Evolutionary conservation across 2,113 vertebrate species (phyloP), one percentile per base, ranked within the genome.

Genomic region (Ctenodactylus gundi): DNA sequence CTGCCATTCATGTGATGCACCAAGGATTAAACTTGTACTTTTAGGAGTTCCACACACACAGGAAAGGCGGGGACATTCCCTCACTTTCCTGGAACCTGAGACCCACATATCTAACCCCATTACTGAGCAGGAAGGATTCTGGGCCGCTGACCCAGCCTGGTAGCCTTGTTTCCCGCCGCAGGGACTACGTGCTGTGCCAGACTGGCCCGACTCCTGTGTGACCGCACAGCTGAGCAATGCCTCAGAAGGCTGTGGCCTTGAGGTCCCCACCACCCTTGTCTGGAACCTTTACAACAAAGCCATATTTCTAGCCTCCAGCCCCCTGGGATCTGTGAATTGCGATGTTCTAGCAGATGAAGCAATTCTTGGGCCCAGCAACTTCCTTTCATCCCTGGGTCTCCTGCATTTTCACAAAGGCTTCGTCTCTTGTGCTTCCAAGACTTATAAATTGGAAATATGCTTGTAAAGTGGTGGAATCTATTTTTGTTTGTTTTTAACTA

Each of bases 51-150:
- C 29, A n/a, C 53, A 29, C n/a, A n/a, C n/a, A 39, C 72, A 94
- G 84, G 7, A 49, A 62, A 55, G 15, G 4, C 7, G 36, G 29
- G 64, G 13, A n/a, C 7, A 11, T n/a, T 10, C 34, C 75, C 13
- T 49, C 21, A 8, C 64, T 67, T 85, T 44, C 70, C 97, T 94
- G 64, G 73, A 75, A 77, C 91, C 88, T 62, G 85, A 84, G 0
- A 0, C 77, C 60, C 85, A 60, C 44, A 68, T 65, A 92, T 82
- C 6, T 89, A 70, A 88, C 57, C 91, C 94, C 49, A 70, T 73
- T 36, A 80, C 95, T 78, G 95, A 90, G 83, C 83, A 76, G 92
- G 21, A 46, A 95, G 27, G 51, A 84, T 83, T 72, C 39, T 84
- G 94, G 95, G 58, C 96, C 88, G 17, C 8, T 0, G 44, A 46